Evolutionary conservation across 2,113 vertebrate genomes (phyloP), one percentile per base, ranked within the genome.

Genomic region (Steatornis caripensis): DNA sequence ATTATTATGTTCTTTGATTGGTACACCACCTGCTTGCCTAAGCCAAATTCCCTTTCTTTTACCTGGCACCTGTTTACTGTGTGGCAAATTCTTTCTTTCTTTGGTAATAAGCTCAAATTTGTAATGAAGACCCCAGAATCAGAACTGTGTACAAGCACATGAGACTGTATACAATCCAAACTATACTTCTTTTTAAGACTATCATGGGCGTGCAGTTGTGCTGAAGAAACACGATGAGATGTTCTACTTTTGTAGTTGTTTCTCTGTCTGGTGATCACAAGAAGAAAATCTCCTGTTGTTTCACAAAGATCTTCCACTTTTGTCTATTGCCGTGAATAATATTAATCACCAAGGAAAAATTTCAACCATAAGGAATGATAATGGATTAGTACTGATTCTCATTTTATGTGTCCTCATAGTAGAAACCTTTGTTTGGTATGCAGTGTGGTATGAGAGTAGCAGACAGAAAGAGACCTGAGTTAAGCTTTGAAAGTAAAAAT

Each of bases 401-500:
- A 48, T 18, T 93, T 58, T 65, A n/a, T 80, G 49, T 34, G 60
- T 85, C 46, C 7, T 27, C 58, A 61, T 88, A 94, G 82, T 36
- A 75, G n/a, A 84, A 77, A 49, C 24, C 4, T 83, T 85, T 94
- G 43, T 54, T 83, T 96, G 36, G 85, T 80, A 84, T 53, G 46
- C 30, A 89, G n/a, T 77, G 46, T 88, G 46, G 29, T 74, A 74
- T 85, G 62, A 84, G 70, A 90, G 66, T 82, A 95, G 58, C 37
- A 87, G 65, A 84, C 49, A 72, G 66, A 79, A 93, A 89, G 84
- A 72, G 78, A 69, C 61, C 96, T 83, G 85, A 95, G 55, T 77
- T 82, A 92, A 90, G 60, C 37, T 89, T 86, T 83, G 89, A 97
- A 98, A 96, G 92, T 83, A 92, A 94, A 75, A 81, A 95, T 94